phyloP scores from a whole-genome alignment of 1,140 invertebrate species.

The Cecropterus lyciades region DNA sequence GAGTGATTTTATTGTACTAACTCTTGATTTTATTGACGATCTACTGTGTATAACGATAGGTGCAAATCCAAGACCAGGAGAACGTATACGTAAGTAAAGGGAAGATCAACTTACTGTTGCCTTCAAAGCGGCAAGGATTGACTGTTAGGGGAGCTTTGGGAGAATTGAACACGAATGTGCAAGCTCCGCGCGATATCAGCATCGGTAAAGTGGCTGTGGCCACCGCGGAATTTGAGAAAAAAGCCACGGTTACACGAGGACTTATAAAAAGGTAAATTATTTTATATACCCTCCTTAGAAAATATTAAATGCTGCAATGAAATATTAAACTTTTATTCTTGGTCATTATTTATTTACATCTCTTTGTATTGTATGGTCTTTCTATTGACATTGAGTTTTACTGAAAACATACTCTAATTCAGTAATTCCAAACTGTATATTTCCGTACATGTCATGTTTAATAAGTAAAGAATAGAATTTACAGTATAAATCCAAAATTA shows the following conservation, averaged over 20 bases:
- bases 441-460: too few species aligned
- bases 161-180: constrained; percentile 66
- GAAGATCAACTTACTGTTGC: constrained; percentile 53
- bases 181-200: constrained; percentile 54
- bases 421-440: too few species aligned
- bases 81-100: constrained; percentile 60
- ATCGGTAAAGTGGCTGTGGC: constrained; percentile 59
- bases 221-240: constrained; percentile 67
- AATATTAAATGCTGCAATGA: too few species aligned
- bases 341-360: too few species aligned
- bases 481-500: too few species aligned
- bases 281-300: constrained; percentile 23
- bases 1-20: constrained; percentile 5
- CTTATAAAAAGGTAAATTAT: constrained; percentile 38
- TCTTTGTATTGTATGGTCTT: too few species aligned
- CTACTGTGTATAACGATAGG: constrained; percentile 40
- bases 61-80: constrained; percentile 69
- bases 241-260: constrained; percentile 40
- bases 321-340: too few species aligned
- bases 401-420: too few species aligned
- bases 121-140: constrained; percentile 57
- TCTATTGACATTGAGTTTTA: too few species aligned
- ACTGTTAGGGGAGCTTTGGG: constrained; percentile 67
- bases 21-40: too few species aligned
- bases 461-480: too few species aligned